Base-by-base conservation (phyloP, 2,113 vertebrate genomes). In the Pseudopodoces humilis region DNA sequence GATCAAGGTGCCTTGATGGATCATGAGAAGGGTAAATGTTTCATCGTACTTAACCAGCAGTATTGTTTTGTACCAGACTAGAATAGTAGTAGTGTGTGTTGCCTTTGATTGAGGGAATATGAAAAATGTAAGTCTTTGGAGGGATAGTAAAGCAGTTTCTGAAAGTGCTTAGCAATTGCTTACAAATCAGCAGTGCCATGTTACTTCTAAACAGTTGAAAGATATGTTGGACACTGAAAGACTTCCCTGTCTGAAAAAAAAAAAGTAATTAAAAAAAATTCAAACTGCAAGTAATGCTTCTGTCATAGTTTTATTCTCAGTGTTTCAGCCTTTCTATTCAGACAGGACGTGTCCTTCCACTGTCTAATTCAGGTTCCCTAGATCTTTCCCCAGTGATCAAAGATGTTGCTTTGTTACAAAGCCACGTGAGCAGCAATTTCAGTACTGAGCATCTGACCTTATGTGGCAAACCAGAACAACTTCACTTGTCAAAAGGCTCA, bases 1-100 rank as follows among this genome's bases (percentile, higher is more conserved):
- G 97, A 97, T 64, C 91, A 97, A 90, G 98, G 98, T 97, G 90
- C 82, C 65, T 63, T 88, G 68, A 18, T 69, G 62, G 88, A 95
- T 52, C 96, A 95, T 68, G 97, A 98, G 53, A 98, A 96, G 94
- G 97, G 98, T 96, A 77, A 96, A 96, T 83, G 47, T 43, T 90
- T 41, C 55, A 15, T 55, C 7, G 9, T 64, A 30, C 4, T 75
- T 30, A 47, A 41, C 13, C 2, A 5, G 30, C 18, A 20, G 6
- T 55, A 15, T 43, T 84, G 7, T 37, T 78, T 56, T 58, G 64
- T 53, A 33, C 31, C 19, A 58, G 47, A 9, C 44, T 33, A 11
- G 2, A 55, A 11, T 56, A 75, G 43, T 56, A 75, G 43, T 4
- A 2, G 10, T 12, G 7, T n/a, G 4, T 70, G 21, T 39, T 92